A percentile compares a stretch with the other conserved stretches of the same genome.
Conservation (phyloP, 2,888 invertebrate species). For the Orthosia gracilis region DNA sequence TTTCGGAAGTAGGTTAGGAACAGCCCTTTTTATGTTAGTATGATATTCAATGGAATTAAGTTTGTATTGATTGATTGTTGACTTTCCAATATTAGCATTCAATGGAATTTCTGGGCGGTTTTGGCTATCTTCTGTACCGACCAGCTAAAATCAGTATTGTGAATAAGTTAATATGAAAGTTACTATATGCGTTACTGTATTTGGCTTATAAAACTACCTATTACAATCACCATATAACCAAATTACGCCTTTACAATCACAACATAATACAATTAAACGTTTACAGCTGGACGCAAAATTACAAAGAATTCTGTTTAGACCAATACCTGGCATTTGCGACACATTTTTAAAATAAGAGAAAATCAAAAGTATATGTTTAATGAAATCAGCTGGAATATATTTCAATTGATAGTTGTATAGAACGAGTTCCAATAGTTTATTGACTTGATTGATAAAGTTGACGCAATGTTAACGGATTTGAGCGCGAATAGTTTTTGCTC, state of each 20-base stretch:
- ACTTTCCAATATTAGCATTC: slow-evolving; percentile 17
- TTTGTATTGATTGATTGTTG: slow-evolving; percentile 3
- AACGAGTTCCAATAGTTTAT: slow-evolving; percentile 5
- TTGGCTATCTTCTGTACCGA: too few relatives aligned
- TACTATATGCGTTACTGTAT: too few relatives aligned
- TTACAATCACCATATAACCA: too few relatives aligned
- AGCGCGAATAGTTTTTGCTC: slow-evolving; percentile 27
- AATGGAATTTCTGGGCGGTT: not conserved
- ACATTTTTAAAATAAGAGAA: not conserved
- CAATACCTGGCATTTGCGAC: too few relatives aligned
- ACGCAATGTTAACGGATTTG: slow-evolving; percentile 16
- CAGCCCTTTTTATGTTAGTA: slow-evolving; percentile 30
- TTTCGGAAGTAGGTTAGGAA: not conserved
- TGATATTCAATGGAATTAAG: not conserved
- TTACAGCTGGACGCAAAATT: too few relatives aligned
- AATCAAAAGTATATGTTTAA: not conserved
- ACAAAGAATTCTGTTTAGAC: too few relatives aligned
- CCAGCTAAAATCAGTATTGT: not conserved
- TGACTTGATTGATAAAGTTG: slow-evolving; percentile 26
- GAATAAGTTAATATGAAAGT: not conserved
- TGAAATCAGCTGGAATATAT: not conserved
- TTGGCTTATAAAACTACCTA: too few relatives aligned
- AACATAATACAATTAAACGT: too few relatives aligned
- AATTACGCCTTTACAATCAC: too few relatives aligned
- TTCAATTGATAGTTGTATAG: not conserved